phyloP scores from a whole-genome alignment of 2,113 vertebrate species.

The Hemicordylus capensis region DNA sequence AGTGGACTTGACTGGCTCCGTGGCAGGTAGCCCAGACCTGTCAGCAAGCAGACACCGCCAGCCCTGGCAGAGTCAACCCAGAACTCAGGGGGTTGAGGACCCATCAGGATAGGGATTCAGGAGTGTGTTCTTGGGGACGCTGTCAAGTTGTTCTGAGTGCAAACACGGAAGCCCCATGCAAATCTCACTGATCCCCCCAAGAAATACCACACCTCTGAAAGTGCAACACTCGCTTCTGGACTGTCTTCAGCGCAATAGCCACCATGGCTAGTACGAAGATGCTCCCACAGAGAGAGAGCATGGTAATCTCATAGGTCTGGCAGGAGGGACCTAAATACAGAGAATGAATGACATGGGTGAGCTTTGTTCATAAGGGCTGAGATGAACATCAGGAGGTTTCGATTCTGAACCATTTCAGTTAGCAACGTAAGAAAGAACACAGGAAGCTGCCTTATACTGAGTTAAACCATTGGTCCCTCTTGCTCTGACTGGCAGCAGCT shows the following conservation, averaged over 20 bases:
- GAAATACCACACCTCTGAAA: background rate
- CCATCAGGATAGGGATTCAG: background rate
- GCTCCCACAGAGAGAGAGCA: slow-evolving; percentile 61
- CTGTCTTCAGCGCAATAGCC: background rate
- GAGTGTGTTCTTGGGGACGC: background rate
- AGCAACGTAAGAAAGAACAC: no score
- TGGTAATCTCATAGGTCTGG: slow-evolving; percentile 50
- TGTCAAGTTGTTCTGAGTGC: background rate
- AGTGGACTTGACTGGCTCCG: background rate
- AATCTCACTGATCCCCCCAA: background rate
- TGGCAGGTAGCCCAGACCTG: background rate
- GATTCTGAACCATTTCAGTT: no score
- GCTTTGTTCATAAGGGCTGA: background rate
- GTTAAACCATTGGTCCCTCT: no score
- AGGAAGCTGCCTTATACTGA: no score
- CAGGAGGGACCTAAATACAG: slow-evolving; percentile 36
- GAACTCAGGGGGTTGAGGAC: background rate
- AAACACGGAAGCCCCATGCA: no score
- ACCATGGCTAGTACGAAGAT: slow-evolving; percentile 59
- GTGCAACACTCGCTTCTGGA: slow-evolving; percentile 48
- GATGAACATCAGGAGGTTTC: accelerated
- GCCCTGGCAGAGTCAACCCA: background rate
- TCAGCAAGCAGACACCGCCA: background rate
- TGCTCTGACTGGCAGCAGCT: no score
- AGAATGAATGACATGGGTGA: background rate